phyloP scores from a whole-genome alignment of 2,888 invertebrate species.

The Lepidocyrtinus sp. region DNA sequence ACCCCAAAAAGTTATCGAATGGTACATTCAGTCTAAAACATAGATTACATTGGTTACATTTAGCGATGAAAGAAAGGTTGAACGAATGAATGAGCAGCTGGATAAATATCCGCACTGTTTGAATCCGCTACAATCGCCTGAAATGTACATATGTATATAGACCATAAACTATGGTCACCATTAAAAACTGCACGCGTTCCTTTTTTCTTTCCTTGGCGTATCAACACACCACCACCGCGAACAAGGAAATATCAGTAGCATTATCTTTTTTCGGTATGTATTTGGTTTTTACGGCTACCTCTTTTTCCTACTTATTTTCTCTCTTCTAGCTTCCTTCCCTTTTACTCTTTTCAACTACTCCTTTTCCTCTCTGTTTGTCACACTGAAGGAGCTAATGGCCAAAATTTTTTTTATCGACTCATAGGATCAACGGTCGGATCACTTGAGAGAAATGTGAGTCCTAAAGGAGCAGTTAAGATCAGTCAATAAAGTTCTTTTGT shows the following conservation, averaged over 20 bases:
- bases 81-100: conserved; percentile 42
- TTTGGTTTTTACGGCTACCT: conserved; percentile 28
- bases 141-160: conserved; percentile 21
- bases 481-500: conserved; percentile 49
- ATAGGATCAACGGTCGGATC: conserved; percentile 50
- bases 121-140: no score
- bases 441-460: conserved; percentile 42
- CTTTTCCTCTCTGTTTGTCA: conserved; percentile 7
- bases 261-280: conserved; percentile 17
- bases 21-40: conserved; percentile 42
- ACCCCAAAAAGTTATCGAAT: no score
- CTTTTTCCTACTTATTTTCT: conserved; percentile 14
- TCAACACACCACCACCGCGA: not conserved
- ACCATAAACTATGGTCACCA: conserved; percentile 50
- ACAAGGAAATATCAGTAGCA: conserved; percentile 5
- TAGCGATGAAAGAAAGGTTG: conserved; percentile 19
- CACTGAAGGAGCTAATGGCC: conserved; percentile 54
- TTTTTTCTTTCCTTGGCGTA: not conserved
- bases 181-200: not conserved
- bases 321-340: not conserved
- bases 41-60: no score
- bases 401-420: conserved; percentile 52
- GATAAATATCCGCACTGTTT: no score
- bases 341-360: no score
- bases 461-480: conserved; percentile 53